These are phyloP conservation scores for Astropecten irregularis DNA, from an alignment of 53 echinoderm and acorn worm species.

Conservation along the genomic window DNA sequence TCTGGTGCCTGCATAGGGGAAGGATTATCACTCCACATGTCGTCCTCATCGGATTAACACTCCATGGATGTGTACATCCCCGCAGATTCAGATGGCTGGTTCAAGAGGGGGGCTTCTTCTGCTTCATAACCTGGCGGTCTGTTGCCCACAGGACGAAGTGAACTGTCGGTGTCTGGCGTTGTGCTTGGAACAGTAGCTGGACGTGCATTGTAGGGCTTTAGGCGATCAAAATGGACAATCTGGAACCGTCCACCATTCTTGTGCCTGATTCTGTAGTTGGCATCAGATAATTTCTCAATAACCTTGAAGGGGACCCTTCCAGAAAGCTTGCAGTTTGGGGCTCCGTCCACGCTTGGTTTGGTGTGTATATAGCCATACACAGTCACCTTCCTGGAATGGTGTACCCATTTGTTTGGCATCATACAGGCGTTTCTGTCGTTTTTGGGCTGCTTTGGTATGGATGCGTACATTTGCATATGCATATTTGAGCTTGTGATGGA, in stretches of 20 bases:
- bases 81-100: no score
- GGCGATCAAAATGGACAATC: background rate
- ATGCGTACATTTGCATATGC: background rate
- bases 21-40: no score
- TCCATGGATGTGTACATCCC: no score
- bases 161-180: no score
- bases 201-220: background rate
- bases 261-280: background rate
- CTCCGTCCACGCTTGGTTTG: background rate
- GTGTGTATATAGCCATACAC: background rate
- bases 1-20: no score
- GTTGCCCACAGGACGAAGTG: background rate
- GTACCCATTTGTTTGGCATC: background rate
- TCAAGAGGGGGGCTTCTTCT: no score
- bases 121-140: no score
- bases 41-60: no score
- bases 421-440: background rate
- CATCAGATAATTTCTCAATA: background rate
- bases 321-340: background rate
- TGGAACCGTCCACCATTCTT: background rate
- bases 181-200: no score
- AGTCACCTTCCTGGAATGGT: background rate
- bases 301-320: background rate
- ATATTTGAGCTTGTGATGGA: background rate
- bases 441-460: background rate